Percentiles rank a stretch among this genome's conserved stretches.
phyloP scores from a whole-genome alignment of 2,113 vertebrate genomes.

The Sylvietta virens region DNA sequence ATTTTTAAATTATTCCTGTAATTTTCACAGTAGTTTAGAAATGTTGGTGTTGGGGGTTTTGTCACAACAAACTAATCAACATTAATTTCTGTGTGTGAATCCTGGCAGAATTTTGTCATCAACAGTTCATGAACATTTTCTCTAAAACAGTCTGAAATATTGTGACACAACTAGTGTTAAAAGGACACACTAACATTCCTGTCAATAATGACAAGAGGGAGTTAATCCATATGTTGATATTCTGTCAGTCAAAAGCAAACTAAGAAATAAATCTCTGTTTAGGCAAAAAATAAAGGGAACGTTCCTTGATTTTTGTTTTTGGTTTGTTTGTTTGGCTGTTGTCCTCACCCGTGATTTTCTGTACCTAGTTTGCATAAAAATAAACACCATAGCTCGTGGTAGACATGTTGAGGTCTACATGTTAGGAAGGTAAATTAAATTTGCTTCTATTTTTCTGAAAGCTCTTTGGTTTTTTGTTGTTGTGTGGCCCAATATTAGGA shows the following conservation, averaged over 20 bases:
- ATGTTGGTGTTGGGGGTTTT: background rate
- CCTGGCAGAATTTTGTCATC: background rate
- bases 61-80: background rate
- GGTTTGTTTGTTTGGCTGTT: background rate
- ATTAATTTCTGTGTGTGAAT: background rate
- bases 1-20: background rate
- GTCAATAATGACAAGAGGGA: slow-evolving; percentile 21
- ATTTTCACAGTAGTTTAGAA: background rate
- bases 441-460: background rate
- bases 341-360: background rate
- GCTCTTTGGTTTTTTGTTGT: background rate
- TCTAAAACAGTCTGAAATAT: background rate
- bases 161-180: background rate
- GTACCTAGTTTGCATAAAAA: background rate
- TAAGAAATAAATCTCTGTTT: background rate
- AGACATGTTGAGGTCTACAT: background rate
- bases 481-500: background rate
- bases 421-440: background rate
- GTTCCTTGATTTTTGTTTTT: background rate
- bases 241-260: background rate
- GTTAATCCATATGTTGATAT: slow-evolving; percentile 29
- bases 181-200: background rate
- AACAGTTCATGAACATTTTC: background rate
- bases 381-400: background rate
- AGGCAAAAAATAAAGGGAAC: background rate